A percentile compares a stretch with the other conserved stretches of the same genome.
Conservation (phyloP, 2,113 vertebrate genomes). For the Tenebrosternarchus preto region DNA sequence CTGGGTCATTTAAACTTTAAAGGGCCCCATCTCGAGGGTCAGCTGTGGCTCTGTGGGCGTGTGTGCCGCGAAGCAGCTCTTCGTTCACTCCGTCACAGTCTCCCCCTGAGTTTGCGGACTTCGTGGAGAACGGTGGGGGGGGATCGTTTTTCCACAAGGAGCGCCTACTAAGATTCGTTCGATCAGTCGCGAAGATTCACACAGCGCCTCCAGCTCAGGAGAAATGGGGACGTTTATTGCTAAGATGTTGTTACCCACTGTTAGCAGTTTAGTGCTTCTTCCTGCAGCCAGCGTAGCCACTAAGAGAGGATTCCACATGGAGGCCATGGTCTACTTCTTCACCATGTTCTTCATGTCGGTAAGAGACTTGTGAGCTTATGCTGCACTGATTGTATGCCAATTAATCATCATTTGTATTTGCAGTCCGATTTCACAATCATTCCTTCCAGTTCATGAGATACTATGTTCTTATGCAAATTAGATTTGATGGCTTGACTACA, state of each 20-base stretch:
- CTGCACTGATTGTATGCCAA: not conserved
- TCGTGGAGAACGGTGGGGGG: too few species aligned
- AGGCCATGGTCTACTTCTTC: slow-evolving; percentile 99
- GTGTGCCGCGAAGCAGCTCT: slow-evolving; percentile 17
- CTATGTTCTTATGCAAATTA: too few species aligned
- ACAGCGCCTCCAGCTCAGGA: slow-evolving; percentile 6
- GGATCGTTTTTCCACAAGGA: not conserved
- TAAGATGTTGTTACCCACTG: slow-evolving; percentile 90
- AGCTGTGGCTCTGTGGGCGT: slow-evolving; percentile 64
- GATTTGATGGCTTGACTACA: too few species aligned
- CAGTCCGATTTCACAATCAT: not conserved
- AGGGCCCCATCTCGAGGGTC: slow-evolving; percentile 59
- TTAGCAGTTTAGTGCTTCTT: slow-evolving; percentile 91
- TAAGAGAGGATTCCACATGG: slow-evolving; percentile 94
- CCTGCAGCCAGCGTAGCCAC: slow-evolving; percentile 87
- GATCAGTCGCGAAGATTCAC: slow-evolving; percentile 2
- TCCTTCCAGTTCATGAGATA: not conserved
- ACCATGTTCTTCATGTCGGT: slow-evolving; percentile 96
- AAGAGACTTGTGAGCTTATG: slow-evolving; percentile 61
- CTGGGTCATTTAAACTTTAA: slow-evolving; percentile 81
- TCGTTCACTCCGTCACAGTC: not conserved
- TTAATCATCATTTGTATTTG: not conserved
- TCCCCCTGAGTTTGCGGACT: slow-evolving; percentile 14
- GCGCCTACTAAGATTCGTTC: slow-evolving; percentile 1
- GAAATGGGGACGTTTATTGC: slow-evolving; percentile 89